Conservation (phyloP, 2,797 vertebrate genomes). For the Menidia menidia region DNA sequence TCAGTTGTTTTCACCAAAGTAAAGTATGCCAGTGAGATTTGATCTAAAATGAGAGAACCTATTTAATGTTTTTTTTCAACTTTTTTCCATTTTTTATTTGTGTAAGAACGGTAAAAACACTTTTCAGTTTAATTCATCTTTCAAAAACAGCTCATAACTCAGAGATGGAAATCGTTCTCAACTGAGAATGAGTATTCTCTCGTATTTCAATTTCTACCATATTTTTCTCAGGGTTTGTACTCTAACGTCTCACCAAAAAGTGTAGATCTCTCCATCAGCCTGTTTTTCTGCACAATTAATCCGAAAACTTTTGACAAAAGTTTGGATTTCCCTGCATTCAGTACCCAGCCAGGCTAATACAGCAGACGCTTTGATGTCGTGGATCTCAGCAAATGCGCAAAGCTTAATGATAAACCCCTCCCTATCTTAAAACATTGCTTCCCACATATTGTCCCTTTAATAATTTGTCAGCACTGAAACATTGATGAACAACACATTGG, state of each 20-base stretch:
- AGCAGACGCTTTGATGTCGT: conserved; percentile 26
- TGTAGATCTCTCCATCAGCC: conserved; percentile 12
- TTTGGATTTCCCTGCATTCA: conserved; percentile 22
- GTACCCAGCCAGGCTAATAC: conserved; percentile 14
- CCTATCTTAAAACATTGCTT: conserved; percentile 2
- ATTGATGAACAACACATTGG: conserved; percentile 58
- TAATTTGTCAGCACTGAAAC: conserved; percentile 51
- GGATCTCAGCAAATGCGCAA: conserved; percentile 19
- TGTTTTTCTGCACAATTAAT: conserved; percentile 35
- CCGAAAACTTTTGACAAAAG: conserved; percentile 55
- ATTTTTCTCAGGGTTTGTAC: conserved; percentile 1
- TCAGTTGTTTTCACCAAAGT: conserved; percentile 7
- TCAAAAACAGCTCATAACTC: not conserved
- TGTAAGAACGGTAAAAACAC: not conserved
- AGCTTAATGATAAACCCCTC: conserved; percentile 5
- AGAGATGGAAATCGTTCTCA: not conserved
- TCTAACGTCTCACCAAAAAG: not conserved
- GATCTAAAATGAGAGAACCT: not conserved
- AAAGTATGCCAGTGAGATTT: not conserved
- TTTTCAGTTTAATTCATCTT: not conserved
- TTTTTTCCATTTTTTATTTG: not conserved
- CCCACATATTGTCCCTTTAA: conserved; percentile 37
- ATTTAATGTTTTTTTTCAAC: not conserved
- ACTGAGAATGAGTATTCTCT: too few relatives aligned
- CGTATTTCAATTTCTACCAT: not conserved